These are phyloP conservation scores for Synanthedon andrenaeformis DNA, from an alignment of 2,888 invertebrate species.

Conservation along the genomic window DNA sequence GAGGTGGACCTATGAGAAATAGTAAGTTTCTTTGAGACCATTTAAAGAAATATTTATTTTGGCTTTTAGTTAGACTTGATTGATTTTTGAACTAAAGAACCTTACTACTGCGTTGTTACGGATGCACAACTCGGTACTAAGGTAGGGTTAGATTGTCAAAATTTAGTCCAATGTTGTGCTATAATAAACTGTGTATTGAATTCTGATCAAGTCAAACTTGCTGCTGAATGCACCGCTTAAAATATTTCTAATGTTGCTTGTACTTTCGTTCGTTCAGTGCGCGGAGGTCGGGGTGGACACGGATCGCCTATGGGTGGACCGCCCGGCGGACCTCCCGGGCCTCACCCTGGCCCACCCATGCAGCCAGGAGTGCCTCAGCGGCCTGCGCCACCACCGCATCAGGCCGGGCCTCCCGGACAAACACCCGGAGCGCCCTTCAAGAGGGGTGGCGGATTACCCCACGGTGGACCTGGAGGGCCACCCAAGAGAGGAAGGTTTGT, in stretches of 20 bases:
- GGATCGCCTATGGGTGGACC: slow-evolving; percentile 26
- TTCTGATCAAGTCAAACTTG: too few relatives aligned
- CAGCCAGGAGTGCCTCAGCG: slow-evolving; percentile 12
- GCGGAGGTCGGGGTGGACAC: slow-evolving; percentile 32
- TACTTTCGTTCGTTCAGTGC: slow-evolving; percentile 15
- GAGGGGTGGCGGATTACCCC: slow-evolving; percentile 45
- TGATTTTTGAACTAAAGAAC: background rate
- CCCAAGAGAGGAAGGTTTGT: slow-evolving; percentile 52
- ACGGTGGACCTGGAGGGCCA: slow-evolving; percentile 46
- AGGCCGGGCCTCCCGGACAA: slow-evolving; percentile 14
- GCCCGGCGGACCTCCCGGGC: slow-evolving; percentile 7
- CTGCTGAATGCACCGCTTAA: too few relatives aligned
- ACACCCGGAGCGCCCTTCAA: slow-evolving; percentile 34
- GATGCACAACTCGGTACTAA: too few relatives aligned
- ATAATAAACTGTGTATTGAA: too few relatives aligned
- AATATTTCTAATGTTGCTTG: too few relatives aligned
- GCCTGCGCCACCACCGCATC: slow-evolving; percentile 20
- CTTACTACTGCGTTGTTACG: background rate
- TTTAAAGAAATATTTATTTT: background rate
- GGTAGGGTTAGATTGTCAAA: too few relatives aligned
- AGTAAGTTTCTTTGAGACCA: background rate
- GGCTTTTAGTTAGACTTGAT: background rate
- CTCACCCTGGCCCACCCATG: slow-evolving; percentile 6
- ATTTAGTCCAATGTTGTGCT: too few relatives aligned
- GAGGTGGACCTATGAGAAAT: slow-evolving; percentile 53